phyloP scores from a whole-genome alignment of 2,797 vertebrate genomes.

The Remorina albescens region DNA sequence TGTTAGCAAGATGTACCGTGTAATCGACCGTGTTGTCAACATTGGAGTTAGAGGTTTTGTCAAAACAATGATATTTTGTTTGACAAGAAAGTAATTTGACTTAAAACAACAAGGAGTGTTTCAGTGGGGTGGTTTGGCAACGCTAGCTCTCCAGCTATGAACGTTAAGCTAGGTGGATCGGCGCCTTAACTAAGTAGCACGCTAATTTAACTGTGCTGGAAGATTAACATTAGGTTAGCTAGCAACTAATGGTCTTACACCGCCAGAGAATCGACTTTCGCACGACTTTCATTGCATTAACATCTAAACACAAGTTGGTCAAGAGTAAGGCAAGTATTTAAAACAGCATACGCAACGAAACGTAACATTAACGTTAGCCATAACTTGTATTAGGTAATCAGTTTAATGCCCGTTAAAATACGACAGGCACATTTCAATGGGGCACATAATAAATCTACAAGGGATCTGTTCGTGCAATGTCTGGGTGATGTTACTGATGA shows the following conservation, averaged over 20 bases:
- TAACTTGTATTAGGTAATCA: slow-evolving; percentile 39
- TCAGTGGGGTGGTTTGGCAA: neutral
- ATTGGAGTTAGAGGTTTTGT: neutral
- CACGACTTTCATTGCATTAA: neutral
- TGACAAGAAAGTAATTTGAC: neutral
- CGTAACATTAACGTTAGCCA: slow-evolving; percentile 40
- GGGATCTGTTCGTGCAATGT: neutral
- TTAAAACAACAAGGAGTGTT: neutral
- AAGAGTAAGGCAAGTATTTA: slow-evolving; percentile 10
- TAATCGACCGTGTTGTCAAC: slow-evolving; percentile 20
- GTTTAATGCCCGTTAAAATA: slow-evolving; percentile 38
- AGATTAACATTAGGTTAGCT: slow-evolving; percentile 14
- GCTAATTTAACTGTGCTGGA: slow-evolving; percentile 35
- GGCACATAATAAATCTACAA: neutral
- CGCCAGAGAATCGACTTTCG: neutral
- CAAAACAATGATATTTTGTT: neutral
- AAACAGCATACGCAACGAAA: slow-evolving; percentile 61
- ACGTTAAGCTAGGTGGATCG: slow-evolving; percentile 42
- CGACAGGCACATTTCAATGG: slow-evolving; percentile 19
- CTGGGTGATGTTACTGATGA: accelerated
- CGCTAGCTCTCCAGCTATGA: slow-evolving; percentile 25
- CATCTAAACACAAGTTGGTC: neutral
- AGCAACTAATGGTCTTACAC: neutral
- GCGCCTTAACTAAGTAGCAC: slow-evolving; percentile 56
- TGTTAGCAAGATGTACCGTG: slow-evolving; percentile 29